A percentile compares a stretch with the other conserved stretches of the same genome.
phyloP scores from a whole-genome alignment of 2,888 invertebrate genomes.

The Drymonia ruficornis region DNA sequence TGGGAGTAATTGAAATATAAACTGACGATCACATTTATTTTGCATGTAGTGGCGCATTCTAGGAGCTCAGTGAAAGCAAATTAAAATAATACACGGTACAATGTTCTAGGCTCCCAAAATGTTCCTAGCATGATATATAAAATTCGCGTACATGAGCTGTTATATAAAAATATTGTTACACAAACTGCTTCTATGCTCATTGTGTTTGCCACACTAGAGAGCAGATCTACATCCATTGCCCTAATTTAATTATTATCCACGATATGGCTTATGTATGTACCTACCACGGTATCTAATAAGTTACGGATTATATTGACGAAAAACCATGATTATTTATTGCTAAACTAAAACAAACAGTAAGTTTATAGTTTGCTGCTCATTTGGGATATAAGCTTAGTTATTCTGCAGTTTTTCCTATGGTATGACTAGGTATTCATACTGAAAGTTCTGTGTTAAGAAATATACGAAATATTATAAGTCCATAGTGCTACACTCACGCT shows the following conservation, averaged over 20 bases:
- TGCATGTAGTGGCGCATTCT: constrained; percentile 21
- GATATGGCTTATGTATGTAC: constrained; percentile 44
- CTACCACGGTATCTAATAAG: constrained; percentile 30
- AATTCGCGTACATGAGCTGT: constrained; percentile 25
- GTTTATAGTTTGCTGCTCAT: no score
- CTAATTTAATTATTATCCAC: constrained; percentile 38
- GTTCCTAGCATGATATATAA: constrained; percentile 28
- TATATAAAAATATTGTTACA: constrained; percentile 40
- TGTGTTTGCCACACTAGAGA: constrained; percentile 40
- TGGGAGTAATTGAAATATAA: constrained; percentile 23
- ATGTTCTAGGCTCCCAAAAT: constrained; percentile 30
- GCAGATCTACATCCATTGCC: constrained; percentile 39
- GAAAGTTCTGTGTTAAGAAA: not conserved
- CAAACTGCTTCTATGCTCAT: constrained; percentile 25
- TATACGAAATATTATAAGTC: not conserved
- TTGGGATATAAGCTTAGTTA: no score
- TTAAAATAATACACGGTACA: constrained; percentile 7
- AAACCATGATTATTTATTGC: no score
- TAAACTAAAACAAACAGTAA: no score
- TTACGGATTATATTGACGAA: no score
- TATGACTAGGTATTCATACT: not conserved
- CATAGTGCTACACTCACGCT: not conserved
- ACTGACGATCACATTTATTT: constrained; percentile 14
- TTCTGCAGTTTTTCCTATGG: no score
- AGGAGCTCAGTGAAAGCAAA: constrained; percentile 27